Base-by-base conservation (phyloP, 35 echinoderm and acorn worm genomes). In the Patiria miniata region DNA sequence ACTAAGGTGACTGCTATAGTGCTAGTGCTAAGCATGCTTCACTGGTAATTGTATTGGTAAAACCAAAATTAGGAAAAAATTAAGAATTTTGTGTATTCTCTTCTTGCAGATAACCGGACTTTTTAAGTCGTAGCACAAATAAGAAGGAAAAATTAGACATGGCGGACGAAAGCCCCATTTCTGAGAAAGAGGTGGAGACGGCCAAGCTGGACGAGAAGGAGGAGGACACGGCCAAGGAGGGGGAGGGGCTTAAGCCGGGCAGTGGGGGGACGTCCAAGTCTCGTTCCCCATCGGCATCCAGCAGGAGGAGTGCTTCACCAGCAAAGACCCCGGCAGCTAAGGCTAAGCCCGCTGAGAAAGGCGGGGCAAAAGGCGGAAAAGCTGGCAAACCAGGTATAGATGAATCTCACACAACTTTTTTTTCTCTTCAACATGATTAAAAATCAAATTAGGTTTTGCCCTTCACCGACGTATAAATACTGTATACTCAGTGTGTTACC, bases 121-220 rank as follows among this genome's bases (percentile, higher is more conserved):
- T 26, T 79, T 2, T 10, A 26, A n/a, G 7, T 22, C n/a, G 1
- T 47, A 78, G 33, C 10, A 79, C 4, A 7, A 19, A 37, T 12
- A 42, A 36, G 1, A 12, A 32, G 7, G 16, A 39, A 23, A n/a
- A 29, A 42, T 40, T 22, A 61, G 29, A 1, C 4, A 61, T 50
- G 34, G 53, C 37, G 16, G 68, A 86, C 18, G 59, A 86, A 28
- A 86, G 77, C 30, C 77, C 85, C 12, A 78, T 86, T 16, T 81
- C 90, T 7, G 17, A 47, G 14, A 91, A 91, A 69, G 90, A 91
- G 54, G 69, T 52, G 22, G 90, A 91, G 57, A 86, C 23, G 68
- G 50, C 90, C 19, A 86, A 91, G 40, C 65, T 55, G 80, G 83
- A 86, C 12, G 90, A 91, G 47, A 91, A 91, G 52, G 90, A 91